Evolutionary conservation across 2,888 invertebrate genomes (phyloP).

Genomic region (Prenolepis imparis): DNA sequence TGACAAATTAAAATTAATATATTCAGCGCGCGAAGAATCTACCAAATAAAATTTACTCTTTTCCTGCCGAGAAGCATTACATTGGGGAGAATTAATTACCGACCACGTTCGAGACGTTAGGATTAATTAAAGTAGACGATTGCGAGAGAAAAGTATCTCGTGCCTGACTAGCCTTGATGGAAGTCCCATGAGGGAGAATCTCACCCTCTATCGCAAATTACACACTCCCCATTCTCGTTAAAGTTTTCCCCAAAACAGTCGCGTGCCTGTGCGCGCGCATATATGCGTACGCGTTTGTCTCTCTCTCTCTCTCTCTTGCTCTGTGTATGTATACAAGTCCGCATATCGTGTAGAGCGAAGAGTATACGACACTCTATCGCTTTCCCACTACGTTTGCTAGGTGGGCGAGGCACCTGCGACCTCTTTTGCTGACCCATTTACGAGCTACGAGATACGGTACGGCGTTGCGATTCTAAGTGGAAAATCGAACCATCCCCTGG

Average conservation of each 20-base stretch:
- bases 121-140: conserved; percentile 4
- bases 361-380: conserved; percentile 59
- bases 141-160: background rate
- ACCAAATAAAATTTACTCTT: background rate
- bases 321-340: conserved; percentile 32
- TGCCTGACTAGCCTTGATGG: conserved; percentile 10
- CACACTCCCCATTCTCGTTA: conserved; percentile 24
- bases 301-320: background rate
- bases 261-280: conserved; percentile 27
- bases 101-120: background rate
- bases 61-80: background rate
- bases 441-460: conserved; percentile 54
- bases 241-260: conserved; percentile 42
- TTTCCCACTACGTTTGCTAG: conserved; percentile 58
- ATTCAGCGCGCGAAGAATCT: background rate
- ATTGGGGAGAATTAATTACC: conserved; percentile 1
- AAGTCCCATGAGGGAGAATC: conserved; percentile 13
- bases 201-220: conserved; percentile 44
- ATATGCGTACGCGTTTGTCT: background rate
- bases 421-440: conserved; percentile 74
- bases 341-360: conserved; percentile 54
- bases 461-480: conserved; percentile 59
- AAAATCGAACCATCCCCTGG: conserved; percentile 60
- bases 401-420: conserved; percentile 77
- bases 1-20: background rate